phyloP scores from a whole-genome alignment of 2,113 vertebrate genomes.

The Pionites leucogaster region DNA sequence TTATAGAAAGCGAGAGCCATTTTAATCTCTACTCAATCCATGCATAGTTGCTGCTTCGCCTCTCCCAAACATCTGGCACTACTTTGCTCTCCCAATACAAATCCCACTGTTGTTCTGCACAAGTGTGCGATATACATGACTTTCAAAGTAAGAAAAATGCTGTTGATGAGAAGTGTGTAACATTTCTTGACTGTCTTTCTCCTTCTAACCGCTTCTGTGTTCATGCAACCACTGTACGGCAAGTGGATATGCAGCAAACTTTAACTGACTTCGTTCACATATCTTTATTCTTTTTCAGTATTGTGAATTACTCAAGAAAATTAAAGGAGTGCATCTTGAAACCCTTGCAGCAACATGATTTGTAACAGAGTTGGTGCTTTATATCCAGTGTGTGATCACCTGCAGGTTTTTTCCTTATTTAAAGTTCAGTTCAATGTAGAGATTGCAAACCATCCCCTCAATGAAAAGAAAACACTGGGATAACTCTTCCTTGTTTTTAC shows the following conservation, averaged over 20 bases:
- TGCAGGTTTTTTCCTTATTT: neutral
- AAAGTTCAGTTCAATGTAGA: neutral
- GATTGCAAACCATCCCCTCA: neutral
- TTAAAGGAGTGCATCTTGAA: neutral
- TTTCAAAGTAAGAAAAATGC: neutral
- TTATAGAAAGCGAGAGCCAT: neutral
- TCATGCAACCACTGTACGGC: fast-evolving
- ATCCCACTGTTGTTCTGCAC: neutral
- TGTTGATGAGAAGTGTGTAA: neutral
- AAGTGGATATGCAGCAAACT: neutral
- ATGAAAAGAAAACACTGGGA: neutral
- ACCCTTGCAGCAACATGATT: neutral
- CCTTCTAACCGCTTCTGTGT: neutral
- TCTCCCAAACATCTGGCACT: neutral
- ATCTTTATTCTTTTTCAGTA: neutral
- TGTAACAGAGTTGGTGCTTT: neutral
- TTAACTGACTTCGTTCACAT: neutral
- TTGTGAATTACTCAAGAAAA: neutral
- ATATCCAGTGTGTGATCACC: neutral
- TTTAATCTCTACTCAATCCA: neutral
- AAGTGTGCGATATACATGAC: neutral
- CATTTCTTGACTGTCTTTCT: neutral
- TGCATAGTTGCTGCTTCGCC: neutral
- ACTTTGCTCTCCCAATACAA: neutral
- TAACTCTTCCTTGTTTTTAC: neutral